Evolutionary conservation across 2,113 vertebrate genomes (phyloP).

Genomic region (Pavo muticus): DNA sequence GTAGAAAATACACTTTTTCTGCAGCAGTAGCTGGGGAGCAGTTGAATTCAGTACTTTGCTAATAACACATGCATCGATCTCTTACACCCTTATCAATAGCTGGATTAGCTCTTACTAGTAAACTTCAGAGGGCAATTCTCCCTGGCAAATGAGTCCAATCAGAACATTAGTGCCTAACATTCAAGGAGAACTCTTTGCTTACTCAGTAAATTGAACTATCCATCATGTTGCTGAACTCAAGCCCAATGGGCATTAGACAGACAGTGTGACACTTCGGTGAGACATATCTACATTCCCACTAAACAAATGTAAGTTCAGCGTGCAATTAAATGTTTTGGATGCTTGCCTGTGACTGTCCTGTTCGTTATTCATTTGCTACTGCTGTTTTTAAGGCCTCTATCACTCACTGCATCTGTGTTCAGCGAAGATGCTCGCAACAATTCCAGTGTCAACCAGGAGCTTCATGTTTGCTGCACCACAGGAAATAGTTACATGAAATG

Average conservation of each 20-base stretch:
- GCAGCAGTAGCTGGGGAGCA: background rate
- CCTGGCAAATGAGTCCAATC: background rate
- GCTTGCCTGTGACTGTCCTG: background rate
- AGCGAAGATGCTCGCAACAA: fast-evolving
- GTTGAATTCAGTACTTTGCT: background rate
- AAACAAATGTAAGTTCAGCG: background rate
- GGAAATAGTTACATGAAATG: background rate
- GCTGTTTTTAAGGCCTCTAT: background rate
- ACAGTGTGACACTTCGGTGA: background rate
- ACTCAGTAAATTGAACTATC: slow-evolving; percentile 33
- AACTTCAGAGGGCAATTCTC: background rate
- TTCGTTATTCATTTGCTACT: background rate
- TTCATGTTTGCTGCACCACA: background rate
- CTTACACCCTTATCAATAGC: slow-evolving; percentile 4
- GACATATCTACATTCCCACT: background rate
- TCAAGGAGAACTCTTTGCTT: background rate
- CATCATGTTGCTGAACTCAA: background rate
- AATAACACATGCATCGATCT: background rate
- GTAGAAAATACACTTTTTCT: background rate
- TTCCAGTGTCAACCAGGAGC: background rate
- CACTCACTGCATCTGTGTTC: background rate
- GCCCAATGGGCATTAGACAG: background rate
- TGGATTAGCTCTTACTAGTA: slow-evolving; percentile 35
- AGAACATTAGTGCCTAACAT: slow-evolving; percentile 39
- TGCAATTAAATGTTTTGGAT: background rate